phyloP scores from a whole-genome alignment of 2,113 vertebrate genomes.

The Gallinago jamesoni region DNA sequence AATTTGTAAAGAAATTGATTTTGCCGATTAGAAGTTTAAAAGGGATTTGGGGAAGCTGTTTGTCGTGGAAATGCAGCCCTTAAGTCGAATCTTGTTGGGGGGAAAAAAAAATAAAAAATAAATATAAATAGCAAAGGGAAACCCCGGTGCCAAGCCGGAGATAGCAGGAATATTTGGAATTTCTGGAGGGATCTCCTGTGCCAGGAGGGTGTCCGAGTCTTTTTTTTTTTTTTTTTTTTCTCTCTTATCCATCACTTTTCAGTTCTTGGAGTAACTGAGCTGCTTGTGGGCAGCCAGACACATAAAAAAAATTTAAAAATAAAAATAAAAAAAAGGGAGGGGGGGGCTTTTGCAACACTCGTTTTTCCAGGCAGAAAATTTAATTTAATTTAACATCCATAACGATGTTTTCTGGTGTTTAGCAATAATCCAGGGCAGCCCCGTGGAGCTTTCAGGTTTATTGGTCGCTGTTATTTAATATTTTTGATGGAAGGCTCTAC shows the following conservation, averaged over 20 bases:
- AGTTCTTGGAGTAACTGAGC: fast-evolving
- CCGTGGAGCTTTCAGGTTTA: not conserved
- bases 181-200: not conserved
- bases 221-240: no score
- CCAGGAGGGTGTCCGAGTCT: not conserved
- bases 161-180: not conserved
- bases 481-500: not conserved
- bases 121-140: not conserved
- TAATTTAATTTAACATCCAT: not conserved
- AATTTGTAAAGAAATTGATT: not conserved
- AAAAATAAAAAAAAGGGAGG: no score
- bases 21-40: fast-evolving
- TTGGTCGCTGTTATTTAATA: not conserved
- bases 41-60: not conserved
- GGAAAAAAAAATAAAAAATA: not conserved
- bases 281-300: no score
- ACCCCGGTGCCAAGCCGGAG: fast-evolving
- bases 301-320: no score
- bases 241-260: not conserved
- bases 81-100: not conserved
- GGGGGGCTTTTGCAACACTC: no score
- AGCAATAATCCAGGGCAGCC: not conserved
- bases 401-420: not conserved
- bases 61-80: not conserved
- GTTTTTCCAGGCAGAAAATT: not conserved